Evolutionary conservation across 2,797 vertebrate genomes (phyloP), one percentile per base, ranked within the genome.

Genomic region (Dromococcyx pavoninus): DNA sequence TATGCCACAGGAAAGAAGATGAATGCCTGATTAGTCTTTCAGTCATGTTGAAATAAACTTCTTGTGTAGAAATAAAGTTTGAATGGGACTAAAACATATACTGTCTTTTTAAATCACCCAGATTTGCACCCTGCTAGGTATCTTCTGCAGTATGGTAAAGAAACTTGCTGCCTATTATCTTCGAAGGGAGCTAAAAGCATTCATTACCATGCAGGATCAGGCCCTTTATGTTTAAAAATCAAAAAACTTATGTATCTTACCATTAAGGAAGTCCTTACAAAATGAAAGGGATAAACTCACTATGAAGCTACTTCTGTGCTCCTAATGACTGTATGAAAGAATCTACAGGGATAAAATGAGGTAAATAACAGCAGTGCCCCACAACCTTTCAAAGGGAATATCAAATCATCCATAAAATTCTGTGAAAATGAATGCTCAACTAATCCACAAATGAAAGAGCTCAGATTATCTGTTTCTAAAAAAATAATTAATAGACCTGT

Each of bases 401-500:
- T 83, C 69, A 85, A 91, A 65, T 91, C 23, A 50, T 67, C 33
- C 15, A 61, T 70, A 86, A 95, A 94, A 33, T 41, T 58, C 37
- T 85, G 50, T 86, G 79, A 92, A 96, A 95, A 94, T 56, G 81
- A 92, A 93, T n/a, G 58, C 86, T 82, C 64, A 66, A 41, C 1
- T 82, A 92, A 96, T 91, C 69, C 71, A 88, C 43, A 64, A 79
- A 94, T 93, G 85, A 96, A 97, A 94, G 61, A 61, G 37, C 46
- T 58, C 53, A 72, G 69, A 85, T 89, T 58, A 79, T 93, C 65
- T 94, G 9, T 94, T 91, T 57, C 19, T n/a, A 80, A 74, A 72
- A 93, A 71, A 93, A 57, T 23, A 93, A 93, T 48, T 33, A 82
- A 72, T 51, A 88, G 64, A 75, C 37, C 30, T 70, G 28, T 70